These are phyloP conservation scores for Alcedo quadribrachys DNA, from an alignment of 2,797 vertebrate species.

Conservation along the genomic window DNA sequence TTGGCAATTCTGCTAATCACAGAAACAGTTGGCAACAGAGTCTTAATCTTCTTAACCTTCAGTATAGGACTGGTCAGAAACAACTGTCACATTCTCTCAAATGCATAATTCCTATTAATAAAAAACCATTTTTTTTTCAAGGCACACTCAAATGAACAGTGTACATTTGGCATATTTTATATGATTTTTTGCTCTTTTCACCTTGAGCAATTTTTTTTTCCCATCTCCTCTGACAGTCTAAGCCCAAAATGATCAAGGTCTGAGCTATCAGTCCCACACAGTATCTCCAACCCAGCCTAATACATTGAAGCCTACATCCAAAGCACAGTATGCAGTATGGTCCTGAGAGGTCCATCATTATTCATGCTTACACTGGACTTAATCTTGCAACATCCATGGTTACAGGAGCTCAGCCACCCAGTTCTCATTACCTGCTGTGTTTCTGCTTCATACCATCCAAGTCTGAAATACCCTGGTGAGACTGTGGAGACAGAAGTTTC, in stretches of 20 bases:
- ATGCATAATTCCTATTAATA: not conserved
- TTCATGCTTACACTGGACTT: not conserved
- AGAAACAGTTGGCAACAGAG: not conserved
- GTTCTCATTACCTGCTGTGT: not conserved
- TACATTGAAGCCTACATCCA: not conserved
- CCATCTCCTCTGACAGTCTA: not conserved
- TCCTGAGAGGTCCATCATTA: not conserved
- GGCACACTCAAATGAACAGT: not conserved
- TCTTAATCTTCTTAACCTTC: not conserved
- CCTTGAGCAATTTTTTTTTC: not conserved
- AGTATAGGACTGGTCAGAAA: not conserved
- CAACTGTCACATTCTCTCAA: not conserved
- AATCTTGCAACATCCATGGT: not conserved
- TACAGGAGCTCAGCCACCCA: not conserved
- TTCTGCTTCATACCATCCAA: not conserved
- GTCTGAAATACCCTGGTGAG: not conserved
- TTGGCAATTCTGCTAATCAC: constrained; percentile 3
- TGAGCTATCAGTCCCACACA: not conserved
- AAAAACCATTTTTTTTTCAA: not conserved
- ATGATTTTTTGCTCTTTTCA: not conserved
- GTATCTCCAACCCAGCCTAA: not conserved
- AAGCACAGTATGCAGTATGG: not conserved
- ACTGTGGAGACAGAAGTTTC: not conserved
- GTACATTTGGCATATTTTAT: not conserved
- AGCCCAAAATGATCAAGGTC: not conserved